These are phyloP conservation scores for Grus americana DNA, from an alignment of 2,113 vertebrate genomes.

Conservation along the genomic window DNA sequence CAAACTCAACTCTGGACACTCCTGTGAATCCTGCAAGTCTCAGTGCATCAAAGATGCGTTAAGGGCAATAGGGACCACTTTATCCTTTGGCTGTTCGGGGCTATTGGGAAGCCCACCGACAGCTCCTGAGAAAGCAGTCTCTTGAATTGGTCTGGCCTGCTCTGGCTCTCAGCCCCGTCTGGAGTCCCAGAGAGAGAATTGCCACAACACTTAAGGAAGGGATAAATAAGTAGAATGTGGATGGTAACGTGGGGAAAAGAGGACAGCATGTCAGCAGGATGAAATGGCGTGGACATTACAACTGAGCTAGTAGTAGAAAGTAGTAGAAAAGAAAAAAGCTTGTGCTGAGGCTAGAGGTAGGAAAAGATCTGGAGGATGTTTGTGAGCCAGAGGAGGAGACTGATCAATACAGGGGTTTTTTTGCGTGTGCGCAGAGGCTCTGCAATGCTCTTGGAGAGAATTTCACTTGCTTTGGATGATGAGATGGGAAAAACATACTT, in stretches of 20 bases:
- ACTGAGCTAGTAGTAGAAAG: neutral
- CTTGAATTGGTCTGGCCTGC: neutral
- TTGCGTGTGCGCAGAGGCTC: neutral
- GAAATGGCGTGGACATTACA: neutral
- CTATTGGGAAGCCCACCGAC: neutral
- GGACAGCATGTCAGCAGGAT: neutral
- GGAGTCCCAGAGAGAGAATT: neutral
- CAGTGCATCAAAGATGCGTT: neutral
- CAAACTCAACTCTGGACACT: neutral
- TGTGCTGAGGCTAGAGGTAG: neutral
- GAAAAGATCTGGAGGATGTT: neutral
- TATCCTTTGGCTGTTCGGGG: neutral
- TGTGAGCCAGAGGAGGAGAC: neutral
- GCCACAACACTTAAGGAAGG: neutral
- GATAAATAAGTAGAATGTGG: neutral
- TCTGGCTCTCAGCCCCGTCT: neutral
- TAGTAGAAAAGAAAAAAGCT: neutral
- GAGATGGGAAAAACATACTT: neutral
- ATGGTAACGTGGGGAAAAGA: neutral
- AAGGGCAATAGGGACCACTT: neutral
- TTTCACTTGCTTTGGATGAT: neutral
- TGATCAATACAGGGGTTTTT: neutral
- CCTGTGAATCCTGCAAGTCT: neutral
- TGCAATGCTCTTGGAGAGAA: neutral
- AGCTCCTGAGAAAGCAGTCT: neutral